These are phyloP conservation scores for Sakesphorus luctuosus DNA, from an alignment of 2,113 vertebrate genomes.

Conservation along the genomic window DNA sequence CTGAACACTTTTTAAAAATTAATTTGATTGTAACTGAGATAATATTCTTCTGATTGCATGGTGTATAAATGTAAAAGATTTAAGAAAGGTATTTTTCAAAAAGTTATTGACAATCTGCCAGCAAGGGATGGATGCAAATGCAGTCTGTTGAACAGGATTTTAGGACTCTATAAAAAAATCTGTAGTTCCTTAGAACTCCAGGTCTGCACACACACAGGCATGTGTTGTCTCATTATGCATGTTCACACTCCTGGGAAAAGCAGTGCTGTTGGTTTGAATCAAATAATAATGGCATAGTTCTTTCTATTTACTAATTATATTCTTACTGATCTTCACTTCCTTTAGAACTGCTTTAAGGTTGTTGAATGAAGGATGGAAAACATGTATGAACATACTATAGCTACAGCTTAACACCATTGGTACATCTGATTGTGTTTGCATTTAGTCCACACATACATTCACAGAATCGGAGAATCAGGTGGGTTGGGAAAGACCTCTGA, in stretches of 20 bases:
- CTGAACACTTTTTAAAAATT: background rate
- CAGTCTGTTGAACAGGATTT: background rate
- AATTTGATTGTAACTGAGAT: background rate
- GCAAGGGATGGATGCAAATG: no score
- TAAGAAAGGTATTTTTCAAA: background rate
- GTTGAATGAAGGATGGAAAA: background rate
- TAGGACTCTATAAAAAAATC: background rate
- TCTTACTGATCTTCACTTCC: background rate
- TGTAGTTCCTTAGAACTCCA: background rate
- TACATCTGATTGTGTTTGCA: background rate
- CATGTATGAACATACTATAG: background rate
- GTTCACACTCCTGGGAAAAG: background rate
- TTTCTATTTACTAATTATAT: background rate
- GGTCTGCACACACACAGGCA: no score
- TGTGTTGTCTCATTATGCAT: background rate
- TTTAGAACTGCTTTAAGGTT: background rate
- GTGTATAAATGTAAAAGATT: background rate
- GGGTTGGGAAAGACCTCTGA: no score
- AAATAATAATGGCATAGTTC: background rate
- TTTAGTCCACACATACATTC: background rate
- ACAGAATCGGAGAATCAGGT: no score
- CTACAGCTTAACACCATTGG: background rate
- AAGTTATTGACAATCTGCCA: background rate
- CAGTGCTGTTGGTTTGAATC: background rate
- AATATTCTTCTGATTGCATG: background rate